Evolutionary conservation across 1,140 invertebrate species (phyloP).

Genomic region (Drosophila ercepeae): DNA sequence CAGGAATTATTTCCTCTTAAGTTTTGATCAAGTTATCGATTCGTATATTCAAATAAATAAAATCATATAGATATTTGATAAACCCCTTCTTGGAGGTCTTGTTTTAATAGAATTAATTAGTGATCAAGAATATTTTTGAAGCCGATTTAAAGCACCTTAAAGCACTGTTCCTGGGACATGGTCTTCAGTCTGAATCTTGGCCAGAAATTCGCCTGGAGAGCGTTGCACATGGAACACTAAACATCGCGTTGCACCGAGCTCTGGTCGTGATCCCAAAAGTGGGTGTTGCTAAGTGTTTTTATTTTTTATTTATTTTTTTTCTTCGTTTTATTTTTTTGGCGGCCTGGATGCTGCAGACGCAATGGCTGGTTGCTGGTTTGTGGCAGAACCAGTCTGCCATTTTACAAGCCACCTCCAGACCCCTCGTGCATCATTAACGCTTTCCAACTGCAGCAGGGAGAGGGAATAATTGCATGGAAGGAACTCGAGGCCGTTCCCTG

Average conservation of each 20-base stretch:
- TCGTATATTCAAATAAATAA: too few species aligned
- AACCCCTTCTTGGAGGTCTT: too few species aligned
- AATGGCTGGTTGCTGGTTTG: slow-evolving; percentile 58
- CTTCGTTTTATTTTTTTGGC: slow-evolving; percentile 28
- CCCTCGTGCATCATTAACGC: slow-evolving; percentile 72
- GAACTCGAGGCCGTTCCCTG: slow-evolving; percentile 65
- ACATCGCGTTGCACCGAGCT: slow-evolving; percentile 18
- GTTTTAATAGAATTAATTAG: too few species aligned
- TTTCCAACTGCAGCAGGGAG: slow-evolving; percentile 61
- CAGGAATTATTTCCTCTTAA: too few species aligned
- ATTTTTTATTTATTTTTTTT: background rate
- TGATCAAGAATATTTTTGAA: too few species aligned
- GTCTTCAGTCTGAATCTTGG: background rate
- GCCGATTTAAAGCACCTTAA: too few species aligned
- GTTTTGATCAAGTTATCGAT: too few species aligned
- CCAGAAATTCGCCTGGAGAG: background rate
- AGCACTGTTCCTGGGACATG: slow-evolving; percentile 17
- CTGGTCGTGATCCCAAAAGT: slow-evolving; percentile 76
- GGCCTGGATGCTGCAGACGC: slow-evolving; percentile 68
- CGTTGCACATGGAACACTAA: slow-evolving; percentile 39
- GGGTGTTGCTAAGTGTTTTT: slow-evolving; percentile 75
- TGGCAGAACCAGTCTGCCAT: slow-evolving; percentile 72
- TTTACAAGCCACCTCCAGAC: slow-evolving; percentile 58
- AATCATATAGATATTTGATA: too few species aligned
- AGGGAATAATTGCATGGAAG: slow-evolving; percentile 73